A percentile compares a stretch with the other conserved stretches of the same genome.
phyloP scores from a whole-genome alignment of 2,888 invertebrate genomes.

The Drosophila planitibia region DNA sequence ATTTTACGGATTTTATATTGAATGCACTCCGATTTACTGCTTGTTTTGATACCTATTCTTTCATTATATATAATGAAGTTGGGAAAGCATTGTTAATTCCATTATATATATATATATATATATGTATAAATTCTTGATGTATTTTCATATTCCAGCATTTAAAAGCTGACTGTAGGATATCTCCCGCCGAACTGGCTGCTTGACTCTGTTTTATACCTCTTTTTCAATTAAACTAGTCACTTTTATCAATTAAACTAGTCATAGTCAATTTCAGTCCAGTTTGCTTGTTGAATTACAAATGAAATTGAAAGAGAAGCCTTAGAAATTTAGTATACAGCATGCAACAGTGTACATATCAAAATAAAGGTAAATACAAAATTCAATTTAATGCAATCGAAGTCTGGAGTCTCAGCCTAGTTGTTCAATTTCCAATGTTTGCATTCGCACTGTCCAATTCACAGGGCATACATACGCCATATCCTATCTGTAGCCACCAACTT shows the following conservation, averaged over 20 bases:
- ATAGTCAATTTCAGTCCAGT: neutral
- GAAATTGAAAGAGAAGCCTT: conserved; percentile 3
- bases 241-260: neutral
- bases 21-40: neutral
- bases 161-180: neutral
- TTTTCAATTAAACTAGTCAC: neutral
- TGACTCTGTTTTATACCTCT: neutral
- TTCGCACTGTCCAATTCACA: conserved; percentile 24
- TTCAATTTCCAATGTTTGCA: conserved; percentile 3
- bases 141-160: neutral
- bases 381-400: conserved; percentile 72
- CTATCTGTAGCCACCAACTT: conserved; percentile 48
- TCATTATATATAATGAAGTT: neutral
- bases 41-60: neutral
- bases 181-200: neutral
- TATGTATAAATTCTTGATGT: neutral
- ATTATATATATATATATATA: neutral
- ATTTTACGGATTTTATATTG: neutral
- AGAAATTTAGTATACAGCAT: conserved; percentile 4
- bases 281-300: neutral
- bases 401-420: neutral
- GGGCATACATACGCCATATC: conserved; percentile 57
- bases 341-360: conserved; percentile 32
- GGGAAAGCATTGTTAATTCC: neutral
- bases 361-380: conserved; percentile 72